A percentile compares a stretch with the other conserved stretches of the same genome.
phyloP scores from a whole-genome alignment of 2,888 invertebrate genomes.

The Myathropa florea region DNA sequence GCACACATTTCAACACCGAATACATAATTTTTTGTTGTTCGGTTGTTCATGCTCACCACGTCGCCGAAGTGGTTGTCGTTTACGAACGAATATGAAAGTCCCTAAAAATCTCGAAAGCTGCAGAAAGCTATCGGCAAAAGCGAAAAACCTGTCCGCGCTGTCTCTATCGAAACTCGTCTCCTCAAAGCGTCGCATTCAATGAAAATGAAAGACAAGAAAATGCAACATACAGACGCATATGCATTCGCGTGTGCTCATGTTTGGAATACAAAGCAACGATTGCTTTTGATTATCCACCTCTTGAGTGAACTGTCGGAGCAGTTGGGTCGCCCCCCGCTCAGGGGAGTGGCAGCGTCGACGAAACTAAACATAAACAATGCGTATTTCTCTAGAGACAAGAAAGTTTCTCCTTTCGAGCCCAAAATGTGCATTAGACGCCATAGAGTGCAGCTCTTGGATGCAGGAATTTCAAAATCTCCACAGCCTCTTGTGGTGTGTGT shows the following conservation, averaged over 20 bases:
- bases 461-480: constrained; percentile 59
- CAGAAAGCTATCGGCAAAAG: background rate
- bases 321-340: background rate
- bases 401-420: constrained; percentile 63
- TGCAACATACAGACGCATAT: background rate
- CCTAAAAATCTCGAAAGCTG: constrained; percentile 35
- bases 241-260: constrained; percentile 10
- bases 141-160: constrained; percentile 43
- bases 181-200: constrained; percentile 42
- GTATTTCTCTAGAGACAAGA: constrained; percentile 37
- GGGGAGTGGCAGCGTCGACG: constrained; percentile 41
- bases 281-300: constrained; percentile 48
- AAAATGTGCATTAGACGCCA: constrained; percentile 15
- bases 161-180: constrained; percentile 54
- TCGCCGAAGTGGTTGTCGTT: background rate
- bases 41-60: constrained; percentile 21
- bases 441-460: constrained; percentile 2
- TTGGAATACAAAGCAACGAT: constrained; percentile 56
- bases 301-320: background rate
- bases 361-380: constrained; percentile 48
- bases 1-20: constrained; percentile 18
- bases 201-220: constrained; percentile 47
- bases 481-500: background rate
- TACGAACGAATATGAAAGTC: constrained; percentile 58
- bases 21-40: background rate